A percentile compares a stretch with the other conserved stretches of the same genome.
Conservation (phyloP, 2,888 invertebrate species). For the Poecilobothrus nobilitatus region DNA sequence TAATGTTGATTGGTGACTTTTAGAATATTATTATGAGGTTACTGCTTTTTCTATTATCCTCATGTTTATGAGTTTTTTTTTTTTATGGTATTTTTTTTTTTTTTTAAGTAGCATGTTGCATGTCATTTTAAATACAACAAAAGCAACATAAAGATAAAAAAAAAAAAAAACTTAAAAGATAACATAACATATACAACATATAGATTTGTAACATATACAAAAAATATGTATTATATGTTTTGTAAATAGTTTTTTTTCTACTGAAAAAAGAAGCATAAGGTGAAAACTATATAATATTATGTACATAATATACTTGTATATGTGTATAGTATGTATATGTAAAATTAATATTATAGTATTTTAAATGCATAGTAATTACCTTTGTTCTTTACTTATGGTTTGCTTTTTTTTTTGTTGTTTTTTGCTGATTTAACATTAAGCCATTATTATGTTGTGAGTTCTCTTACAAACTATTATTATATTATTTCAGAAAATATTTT, state of each 20-base stretch:
- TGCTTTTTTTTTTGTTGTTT: background rate
- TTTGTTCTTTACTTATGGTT: background rate
- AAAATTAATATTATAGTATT: background rate
- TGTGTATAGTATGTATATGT: background rate
- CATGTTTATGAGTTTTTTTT: background rate
- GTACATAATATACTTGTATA: background rate
- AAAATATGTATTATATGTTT: too few relatives aligned
- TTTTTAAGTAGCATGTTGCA: background rate
- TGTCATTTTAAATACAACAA: background rate
- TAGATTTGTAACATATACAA: too few relatives aligned
- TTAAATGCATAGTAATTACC: slow-evolving; percentile 1
- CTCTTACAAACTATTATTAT: too few relatives aligned
- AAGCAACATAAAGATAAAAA: too few relatives aligned
- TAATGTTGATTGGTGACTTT: background rate
- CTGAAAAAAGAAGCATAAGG: background rate
- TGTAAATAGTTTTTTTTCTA: too few relatives aligned
- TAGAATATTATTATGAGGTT: slow-evolving; percentile 4
- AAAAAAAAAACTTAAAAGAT: too few relatives aligned
- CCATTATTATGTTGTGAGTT: background rate
- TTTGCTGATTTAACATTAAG: background rate
- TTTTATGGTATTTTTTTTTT: background rate
- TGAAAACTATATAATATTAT: background rate
- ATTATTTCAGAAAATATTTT: too few relatives aligned
- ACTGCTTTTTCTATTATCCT: background rate
- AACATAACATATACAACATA: too few relatives aligned